These are phyloP conservation scores for Enteromius treurensis DNA, from an alignment of 2,797 vertebrate species.

Conservation along the genomic window DNA sequence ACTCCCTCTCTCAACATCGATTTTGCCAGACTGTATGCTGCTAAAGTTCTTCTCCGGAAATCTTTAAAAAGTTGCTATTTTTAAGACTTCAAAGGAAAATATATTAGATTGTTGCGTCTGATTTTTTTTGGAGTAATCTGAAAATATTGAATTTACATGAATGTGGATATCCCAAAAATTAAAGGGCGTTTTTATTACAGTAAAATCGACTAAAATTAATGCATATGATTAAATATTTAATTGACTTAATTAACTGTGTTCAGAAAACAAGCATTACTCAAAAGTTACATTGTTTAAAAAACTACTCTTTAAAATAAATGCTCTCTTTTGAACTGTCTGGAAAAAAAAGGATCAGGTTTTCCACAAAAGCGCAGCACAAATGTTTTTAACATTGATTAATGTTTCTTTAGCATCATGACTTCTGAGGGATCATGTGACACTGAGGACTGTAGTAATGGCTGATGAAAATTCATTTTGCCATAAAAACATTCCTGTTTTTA, in stretches of 20 bases:
- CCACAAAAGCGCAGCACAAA: background rate
- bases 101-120: background rate
- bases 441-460: background rate
- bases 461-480: background rate
- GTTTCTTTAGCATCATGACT: background rate
- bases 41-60: constrained; percentile 25
- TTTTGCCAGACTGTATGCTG: constrained; percentile 25
- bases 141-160: background rate
- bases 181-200: background rate
- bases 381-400: background rate
- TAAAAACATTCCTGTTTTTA: background rate
- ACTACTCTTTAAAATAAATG: background rate
- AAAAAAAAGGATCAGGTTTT: background rate
- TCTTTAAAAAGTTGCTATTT: constrained; percentile 14
- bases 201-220: background rate
- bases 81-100: background rate
- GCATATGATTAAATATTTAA: background rate
- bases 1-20: constrained; percentile 36
- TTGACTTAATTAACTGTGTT: background rate
- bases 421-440: background rate
- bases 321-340: background rate
- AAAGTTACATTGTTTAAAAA: background rate
- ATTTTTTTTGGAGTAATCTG: background rate
- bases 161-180: background rate
- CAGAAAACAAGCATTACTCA: background rate